Evolutionary conservation across 2,888 invertebrate species (phyloP), one percentile per base, ranked within the genome.

Genomic region (Amitus sp.): DNA sequence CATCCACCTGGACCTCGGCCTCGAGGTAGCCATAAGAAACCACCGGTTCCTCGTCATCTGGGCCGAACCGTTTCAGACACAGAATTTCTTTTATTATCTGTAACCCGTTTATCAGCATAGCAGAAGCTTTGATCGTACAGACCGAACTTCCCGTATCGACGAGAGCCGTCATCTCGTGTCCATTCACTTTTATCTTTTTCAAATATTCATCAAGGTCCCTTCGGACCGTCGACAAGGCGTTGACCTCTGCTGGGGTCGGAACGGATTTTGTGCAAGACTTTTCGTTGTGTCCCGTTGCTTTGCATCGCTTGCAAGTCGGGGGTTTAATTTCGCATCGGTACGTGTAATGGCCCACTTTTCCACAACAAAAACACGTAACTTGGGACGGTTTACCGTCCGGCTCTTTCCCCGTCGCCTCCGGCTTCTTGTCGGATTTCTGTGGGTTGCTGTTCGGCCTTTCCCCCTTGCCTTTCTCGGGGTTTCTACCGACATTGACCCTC

Each of bases 121-220:
- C n/a, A 15, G 65, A 60, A 6, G 57, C 58, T 40, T 43, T 47
- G n/a, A 69, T 65, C 1, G 62, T 66, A 50, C 69, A 69, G 12
- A 65, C 68, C 2, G 66, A 61, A 48, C 71, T 70, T 6, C 69
- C 68, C 1, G 57, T 58, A 40, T 71, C 67, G 6, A 66, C 42
- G n/a, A n/a, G n/a, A n/a, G n/a, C n/a, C n/a, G n/a, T n/a, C n/a
- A 60, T 12, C 13, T 39, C 63, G 12, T 28, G 19, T 62, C 27
- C 27, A 27, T 27, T 27, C 4, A 27, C 27, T 6, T 9, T 4
- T 4, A 27, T 27, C 5, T 9, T 4, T 27, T 27, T 27, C 27
- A 27, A 27, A 9, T 27, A 27, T 9, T 27, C 9, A 6, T 27
- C 5, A n/a, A n/a, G n/a, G n/a, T n/a, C n/a, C n/a, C n/a, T n/a